These are phyloP conservation scores for Vireo altiloquus DNA, from an alignment of 2,113 vertebrate species.

Conservation along the genomic window DNA sequence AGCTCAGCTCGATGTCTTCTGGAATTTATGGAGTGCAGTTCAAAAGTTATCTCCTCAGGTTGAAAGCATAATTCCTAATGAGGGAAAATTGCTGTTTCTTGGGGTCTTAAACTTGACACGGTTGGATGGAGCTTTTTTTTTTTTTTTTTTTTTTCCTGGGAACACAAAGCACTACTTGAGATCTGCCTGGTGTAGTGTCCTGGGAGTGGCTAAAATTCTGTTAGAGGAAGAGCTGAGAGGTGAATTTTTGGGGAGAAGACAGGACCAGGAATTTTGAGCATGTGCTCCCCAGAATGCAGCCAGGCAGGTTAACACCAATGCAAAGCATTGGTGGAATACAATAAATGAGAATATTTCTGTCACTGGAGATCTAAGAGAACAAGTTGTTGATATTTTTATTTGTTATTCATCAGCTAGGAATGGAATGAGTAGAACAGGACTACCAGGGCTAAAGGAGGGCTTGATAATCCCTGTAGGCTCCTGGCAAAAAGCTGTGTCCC, in stretches of 20 bases:
- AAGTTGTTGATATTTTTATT: neutral
- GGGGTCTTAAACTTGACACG: neutral
- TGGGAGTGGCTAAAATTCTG: neutral
- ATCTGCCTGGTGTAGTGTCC: neutral
- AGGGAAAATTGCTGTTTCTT: neutral
- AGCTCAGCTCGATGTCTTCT: neutral
- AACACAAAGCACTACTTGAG: neutral
- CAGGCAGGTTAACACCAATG: fast-evolving
- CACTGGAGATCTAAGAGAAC: neutral
- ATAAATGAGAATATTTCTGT: neutral
- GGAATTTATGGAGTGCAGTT: constrained; percentile 5
- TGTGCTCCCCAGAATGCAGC: neutral
- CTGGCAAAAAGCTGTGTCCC: neutral
- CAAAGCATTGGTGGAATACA: neutral
- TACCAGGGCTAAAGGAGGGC: neutral
- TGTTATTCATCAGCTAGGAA: neutral
- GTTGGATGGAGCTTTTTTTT: neutral
- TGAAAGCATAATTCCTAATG: constrained; percentile 32
- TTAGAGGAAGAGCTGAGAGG: neutral
- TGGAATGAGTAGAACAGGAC: neutral
- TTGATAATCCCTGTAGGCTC: neutral
- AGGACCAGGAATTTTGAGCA: neutral
- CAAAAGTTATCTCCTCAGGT: constrained; percentile 10
- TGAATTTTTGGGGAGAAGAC: neutral
- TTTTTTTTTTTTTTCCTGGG: neutral